A percentile compares a stretch with the other conserved stretches of the same genome.
These are phyloP conservation scores for Hydriomena furcata DNA, from an alignment of 2,888 invertebrate genomes.

Conservation along the genomic window DNA sequence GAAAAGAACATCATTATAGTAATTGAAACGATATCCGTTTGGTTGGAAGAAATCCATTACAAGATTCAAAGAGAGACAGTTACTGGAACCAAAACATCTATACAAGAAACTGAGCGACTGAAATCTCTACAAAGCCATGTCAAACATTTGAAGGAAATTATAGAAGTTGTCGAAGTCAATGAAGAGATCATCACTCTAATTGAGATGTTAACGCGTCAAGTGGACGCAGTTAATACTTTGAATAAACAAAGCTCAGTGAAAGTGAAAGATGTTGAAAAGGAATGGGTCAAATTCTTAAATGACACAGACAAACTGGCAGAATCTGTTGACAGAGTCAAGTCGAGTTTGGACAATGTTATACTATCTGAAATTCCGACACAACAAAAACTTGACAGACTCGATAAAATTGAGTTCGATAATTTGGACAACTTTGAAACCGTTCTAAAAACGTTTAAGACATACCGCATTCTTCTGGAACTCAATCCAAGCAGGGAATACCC, in stretches of 20 bases:
- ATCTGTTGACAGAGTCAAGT: slow-evolving; percentile 75
- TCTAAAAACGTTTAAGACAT: slow-evolving; percentile 84
- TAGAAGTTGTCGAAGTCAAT: slow-evolving; percentile 87
- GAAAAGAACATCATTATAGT: slow-evolving; percentile 89
- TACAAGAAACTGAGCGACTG: slow-evolving; percentile 59
- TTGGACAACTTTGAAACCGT: slow-evolving; percentile 84
- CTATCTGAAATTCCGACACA: slow-evolving; percentile 86
- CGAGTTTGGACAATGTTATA: slow-evolving; percentile 80
- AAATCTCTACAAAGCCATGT: slow-evolving; percentile 81
- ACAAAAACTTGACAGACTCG: slow-evolving; percentile 87
- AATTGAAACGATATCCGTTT: slow-evolving; percentile 91
- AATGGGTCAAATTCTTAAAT: slow-evolving; percentile 88
- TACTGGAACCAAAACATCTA: slow-evolving; percentile 45
- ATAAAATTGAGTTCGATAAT: slow-evolving; percentile 87
- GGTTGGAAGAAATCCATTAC: slow-evolving; percentile 93
- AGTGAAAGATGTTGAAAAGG: slow-evolving; percentile 83
- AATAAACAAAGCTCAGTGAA: slow-evolving; percentile 69
- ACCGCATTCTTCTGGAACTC: slow-evolving; percentile 85
- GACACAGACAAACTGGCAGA: slow-evolving; percentile 84
- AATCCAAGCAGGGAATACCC: slow-evolving; percentile 89
- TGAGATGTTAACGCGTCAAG: slow-evolving; percentile 85
- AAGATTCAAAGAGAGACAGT: slow-evolving; percentile 82
- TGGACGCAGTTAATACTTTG: slow-evolving; percentile 87
- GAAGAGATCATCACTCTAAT: slow-evolving; percentile 86
- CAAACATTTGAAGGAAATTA: slow-evolving; percentile 84